These are phyloP conservation scores for Calonectris borealis DNA, from an alignment of 2,113 vertebrate genomes.

Conservation along the genomic window DNA sequence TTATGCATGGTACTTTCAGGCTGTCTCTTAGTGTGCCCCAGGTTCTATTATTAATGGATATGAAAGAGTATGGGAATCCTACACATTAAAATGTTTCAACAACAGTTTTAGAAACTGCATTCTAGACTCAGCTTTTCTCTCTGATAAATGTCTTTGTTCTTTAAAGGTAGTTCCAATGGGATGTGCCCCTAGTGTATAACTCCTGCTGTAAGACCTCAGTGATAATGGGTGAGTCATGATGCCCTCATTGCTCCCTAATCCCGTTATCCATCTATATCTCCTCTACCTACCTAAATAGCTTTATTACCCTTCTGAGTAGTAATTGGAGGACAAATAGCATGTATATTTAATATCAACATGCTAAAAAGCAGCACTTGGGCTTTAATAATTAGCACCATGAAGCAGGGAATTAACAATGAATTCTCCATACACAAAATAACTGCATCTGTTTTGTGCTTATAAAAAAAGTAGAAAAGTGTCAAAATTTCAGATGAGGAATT, in stretches of 20 bases:
- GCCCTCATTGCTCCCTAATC: neutral
- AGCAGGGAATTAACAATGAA: neutral
- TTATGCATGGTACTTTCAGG: neutral
- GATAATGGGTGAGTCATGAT: neutral
- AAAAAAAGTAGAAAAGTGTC: neutral
- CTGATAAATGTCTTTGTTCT: neutral
- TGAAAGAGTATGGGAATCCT: neutral
- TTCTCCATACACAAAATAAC: neutral
- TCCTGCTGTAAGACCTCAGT: neutral
- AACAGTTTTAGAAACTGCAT: neutral
- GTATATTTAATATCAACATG: neutral
- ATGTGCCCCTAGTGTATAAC: neutral
- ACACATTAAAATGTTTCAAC: neutral
- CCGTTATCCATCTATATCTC: neutral
- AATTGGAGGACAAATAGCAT: neutral
- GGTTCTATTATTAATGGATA: neutral
- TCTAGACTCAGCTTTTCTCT: neutral
- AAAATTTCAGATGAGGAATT: slow-evolving; percentile 5
- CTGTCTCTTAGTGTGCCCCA: neutral
- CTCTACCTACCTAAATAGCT: neutral
- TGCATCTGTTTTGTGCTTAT: neutral
- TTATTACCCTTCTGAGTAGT: neutral
- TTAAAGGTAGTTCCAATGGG: neutral
- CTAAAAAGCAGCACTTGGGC: neutral
- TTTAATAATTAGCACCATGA: neutral